Base-by-base conservation (phyloP, 1,140 invertebrate genomes). In the Melanaphis sacchari region DNA sequence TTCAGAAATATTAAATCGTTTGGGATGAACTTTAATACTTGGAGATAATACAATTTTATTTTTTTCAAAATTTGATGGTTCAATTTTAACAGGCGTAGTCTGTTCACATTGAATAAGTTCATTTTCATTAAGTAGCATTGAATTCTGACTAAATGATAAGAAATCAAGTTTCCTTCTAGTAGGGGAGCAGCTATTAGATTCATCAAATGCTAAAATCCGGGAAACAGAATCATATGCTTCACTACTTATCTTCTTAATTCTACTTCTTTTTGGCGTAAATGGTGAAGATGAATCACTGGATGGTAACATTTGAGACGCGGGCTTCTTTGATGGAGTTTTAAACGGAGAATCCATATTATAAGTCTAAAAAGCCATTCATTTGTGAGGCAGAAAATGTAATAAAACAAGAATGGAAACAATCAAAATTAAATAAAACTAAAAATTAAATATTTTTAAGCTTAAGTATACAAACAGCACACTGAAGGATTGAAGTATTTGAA, bases 231-330 rank as follows among this genome's bases (percentile, higher is more conserved):
- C 36, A n/a, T 36, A 36, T 26, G 22, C 59, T 84, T 24, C n/a
- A n/a, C 18, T 18, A 54, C 18, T 31, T 85, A 54, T 93, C 24
- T 9, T 54, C 36, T 52, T 85, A 4, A 93, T 54, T 41, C 3
- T 38, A 54, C 91, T 93, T 93, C 46, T 93, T 84, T 93, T 93
- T 15, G 91, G 91, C 2, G 91, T 93, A 41, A 93, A 93, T 85
- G 91, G 91, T 40, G 91, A 93, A 52, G 43, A 38, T 49, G 91
- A 93, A 85, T 8, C 15, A 54, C 43, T 92, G 22, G 76, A 82
- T 36, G 59, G 18, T 26, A 92, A 46, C 7, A 84, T 36, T 49
- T 81, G 59, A 38, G 36, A 49, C 5, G 2, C 24, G 7, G 76
- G 7, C 7, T 2, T 2, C 22, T 92, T 92, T 24, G 91, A 92